phyloP scores from a whole-genome alignment of 2,113 vertebrate species.

The Coturnix japonica region DNA sequence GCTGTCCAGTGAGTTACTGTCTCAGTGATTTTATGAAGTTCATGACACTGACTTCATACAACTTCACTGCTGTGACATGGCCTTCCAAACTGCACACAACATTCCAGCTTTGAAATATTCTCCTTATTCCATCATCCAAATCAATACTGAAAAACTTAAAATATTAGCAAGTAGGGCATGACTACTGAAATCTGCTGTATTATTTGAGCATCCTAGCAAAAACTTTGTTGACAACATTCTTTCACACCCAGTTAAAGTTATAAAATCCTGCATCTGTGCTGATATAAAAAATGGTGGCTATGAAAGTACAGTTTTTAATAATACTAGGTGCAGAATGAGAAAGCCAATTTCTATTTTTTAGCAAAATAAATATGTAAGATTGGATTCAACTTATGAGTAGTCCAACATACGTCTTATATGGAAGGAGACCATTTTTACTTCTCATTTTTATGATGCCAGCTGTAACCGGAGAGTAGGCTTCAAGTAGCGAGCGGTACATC shows the following conservation, averaged over 20 bases:
- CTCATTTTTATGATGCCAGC: neutral
- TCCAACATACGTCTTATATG: neutral
- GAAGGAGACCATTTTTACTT: neutral
- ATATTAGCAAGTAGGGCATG: neutral
- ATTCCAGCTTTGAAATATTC: neutral
- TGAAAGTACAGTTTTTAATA: neutral
- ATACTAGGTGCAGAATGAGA: neutral
- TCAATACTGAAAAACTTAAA: neutral
- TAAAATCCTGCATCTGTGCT: neutral
- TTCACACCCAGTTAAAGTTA: neutral
- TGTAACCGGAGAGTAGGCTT: neutral
- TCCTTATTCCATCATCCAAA: neutral
- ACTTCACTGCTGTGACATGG: neutral
- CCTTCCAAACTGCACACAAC: neutral
- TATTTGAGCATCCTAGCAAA: neutral
- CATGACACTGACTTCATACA: neutral
- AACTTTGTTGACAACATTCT: neutral
- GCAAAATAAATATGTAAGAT: neutral
- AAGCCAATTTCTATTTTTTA: neutral
- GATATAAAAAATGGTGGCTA: neutral
- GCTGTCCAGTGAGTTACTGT: neutral
- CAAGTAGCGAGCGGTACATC: neutral
- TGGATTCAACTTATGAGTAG: neutral
- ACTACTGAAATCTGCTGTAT: neutral
- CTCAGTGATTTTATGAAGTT: neutral